These are phyloP conservation scores for Drosophila albomicans DNA, from an alignment of 1,140 invertebrate species.

Conservation along the genomic window DNA sequence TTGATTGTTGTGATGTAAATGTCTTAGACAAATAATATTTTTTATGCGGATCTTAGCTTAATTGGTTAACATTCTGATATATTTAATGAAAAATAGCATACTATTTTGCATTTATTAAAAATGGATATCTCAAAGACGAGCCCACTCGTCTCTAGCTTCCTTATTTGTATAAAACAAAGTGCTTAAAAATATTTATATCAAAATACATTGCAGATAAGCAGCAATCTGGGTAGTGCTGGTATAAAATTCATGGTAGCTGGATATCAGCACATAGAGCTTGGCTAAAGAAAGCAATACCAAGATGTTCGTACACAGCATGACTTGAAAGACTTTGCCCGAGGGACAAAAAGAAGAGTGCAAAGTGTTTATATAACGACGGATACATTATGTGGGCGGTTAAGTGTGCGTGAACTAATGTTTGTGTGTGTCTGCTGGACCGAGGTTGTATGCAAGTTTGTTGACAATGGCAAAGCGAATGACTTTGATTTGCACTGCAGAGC, in stretches of 20 bases:
- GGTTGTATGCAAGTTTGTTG: conserved; percentile 18
- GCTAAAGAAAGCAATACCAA: conserved; percentile 25
- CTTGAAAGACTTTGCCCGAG: conserved; percentile 53
- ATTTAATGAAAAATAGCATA: too few relatives aligned
- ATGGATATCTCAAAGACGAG: too few relatives aligned
- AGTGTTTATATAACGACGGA: conserved; percentile 76
- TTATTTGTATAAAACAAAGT: too few relatives aligned
- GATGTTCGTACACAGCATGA: conserved; percentile 48
- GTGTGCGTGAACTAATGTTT: neutral
- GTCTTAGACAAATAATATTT: too few relatives aligned
- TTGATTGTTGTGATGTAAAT: too few relatives aligned
- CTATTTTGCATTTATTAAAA: too few relatives aligned
- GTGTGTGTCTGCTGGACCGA: neutral
- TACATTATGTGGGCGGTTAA: conserved; percentile 34
- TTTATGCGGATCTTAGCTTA: too few relatives aligned
- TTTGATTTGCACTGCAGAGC: conserved; percentile 68
- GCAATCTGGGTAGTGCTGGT: too few relatives aligned
- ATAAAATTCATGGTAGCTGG: conserved; percentile 6
- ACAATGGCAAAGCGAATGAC: conserved; percentile 42
- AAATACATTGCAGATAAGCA: too few relatives aligned
- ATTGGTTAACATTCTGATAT: too few relatives aligned
- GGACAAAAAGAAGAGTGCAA: conserved; percentile 58
- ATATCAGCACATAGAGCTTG: neutral
- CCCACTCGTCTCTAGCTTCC: too few relatives aligned
- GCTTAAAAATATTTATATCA: too few relatives aligned